Conservation (phyloP, 2,797 vertebrate species). For the Tragopan temminckii region DNA sequence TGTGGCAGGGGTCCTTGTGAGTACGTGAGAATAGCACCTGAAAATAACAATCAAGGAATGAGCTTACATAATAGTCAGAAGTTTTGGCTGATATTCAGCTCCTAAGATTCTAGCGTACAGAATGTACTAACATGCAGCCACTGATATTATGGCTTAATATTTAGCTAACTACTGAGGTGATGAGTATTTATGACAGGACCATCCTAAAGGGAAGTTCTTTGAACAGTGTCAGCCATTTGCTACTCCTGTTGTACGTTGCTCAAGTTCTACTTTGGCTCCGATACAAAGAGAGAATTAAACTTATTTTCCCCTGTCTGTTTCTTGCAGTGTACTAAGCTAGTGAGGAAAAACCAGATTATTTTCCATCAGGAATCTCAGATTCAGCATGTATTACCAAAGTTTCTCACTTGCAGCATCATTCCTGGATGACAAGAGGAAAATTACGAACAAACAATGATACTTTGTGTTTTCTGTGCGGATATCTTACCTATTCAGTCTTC, state of each 20-base stretch:
- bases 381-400: neutral
- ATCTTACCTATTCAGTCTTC: neutral
- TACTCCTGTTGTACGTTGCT: neutral
- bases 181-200: neutral
- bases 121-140: rapidly evolving
- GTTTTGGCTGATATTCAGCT: neutral
- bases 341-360: conserved; percentile 27
- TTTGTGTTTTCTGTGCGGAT: neutral
- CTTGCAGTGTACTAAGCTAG: neutral
- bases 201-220: conserved; percentile 7
- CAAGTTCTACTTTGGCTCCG: neutral
- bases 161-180: neutral
- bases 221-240: neutral
- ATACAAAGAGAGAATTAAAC: neutral
- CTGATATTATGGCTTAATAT: neutral
- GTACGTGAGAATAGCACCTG: neutral
- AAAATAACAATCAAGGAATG: neutral
- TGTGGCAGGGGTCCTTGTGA: rapidly evolving
- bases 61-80: rapidly evolving
- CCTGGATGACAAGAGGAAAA: neutral
- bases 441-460: neutral
- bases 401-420: conserved; percentile 1
- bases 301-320: conserved; percentile 39
- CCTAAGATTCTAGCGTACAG: neutral
- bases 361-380: neutral